A percentile compares a stretch with the other conserved stretches of the same genome.
Conservation (phyloP, 2,888 invertebrate genomes). For the Sesamia inferens region DNA sequence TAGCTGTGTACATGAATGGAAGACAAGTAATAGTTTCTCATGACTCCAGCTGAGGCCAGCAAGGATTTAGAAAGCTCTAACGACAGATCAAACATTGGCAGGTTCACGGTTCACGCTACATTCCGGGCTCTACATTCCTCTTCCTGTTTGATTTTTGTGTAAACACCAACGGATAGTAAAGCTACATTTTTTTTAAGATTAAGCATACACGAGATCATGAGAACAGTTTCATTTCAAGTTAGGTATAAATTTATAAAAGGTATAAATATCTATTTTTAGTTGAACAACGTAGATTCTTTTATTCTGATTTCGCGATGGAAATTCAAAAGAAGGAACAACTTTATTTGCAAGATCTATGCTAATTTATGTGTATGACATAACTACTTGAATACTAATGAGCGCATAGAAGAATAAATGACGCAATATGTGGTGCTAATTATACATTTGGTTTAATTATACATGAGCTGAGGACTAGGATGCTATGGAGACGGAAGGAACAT, state of each 20-base stretch:
- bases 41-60: conserved; percentile 60
- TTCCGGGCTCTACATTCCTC: conserved; percentile 79
- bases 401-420: conserved; percentile 44
- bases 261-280: neutral
- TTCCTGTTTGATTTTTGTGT: conserved; percentile 82
- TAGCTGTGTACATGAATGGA: conserved; percentile 5
- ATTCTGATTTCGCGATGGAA: conserved; percentile 13
- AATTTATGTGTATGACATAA: conserved; percentile 44
- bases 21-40: conserved; percentile 27
- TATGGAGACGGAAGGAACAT: conserved; percentile 1
- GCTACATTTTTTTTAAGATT: conserved; percentile 57
- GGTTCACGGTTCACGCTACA: conserved; percentile 77
- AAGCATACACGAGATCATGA: conserved; percentile 38
- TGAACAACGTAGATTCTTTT: neutral
- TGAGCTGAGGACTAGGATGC: neutral
- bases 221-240: conserved; percentile 26
- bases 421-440: conserved; percentile 37
- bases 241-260: conserved; percentile 1
- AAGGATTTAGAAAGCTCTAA: conserved; percentile 85
- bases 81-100: conserved; percentile 81
- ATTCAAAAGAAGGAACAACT: conserved; percentile 7
- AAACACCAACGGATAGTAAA: conserved; percentile 70
- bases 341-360: conserved; percentile 40
- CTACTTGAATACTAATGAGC: conserved; percentile 46
- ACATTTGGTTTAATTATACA: conserved; percentile 23